phyloP scores from a whole-genome alignment of 1,140 invertebrate species.

The Drosophila willistoni region DNA sequence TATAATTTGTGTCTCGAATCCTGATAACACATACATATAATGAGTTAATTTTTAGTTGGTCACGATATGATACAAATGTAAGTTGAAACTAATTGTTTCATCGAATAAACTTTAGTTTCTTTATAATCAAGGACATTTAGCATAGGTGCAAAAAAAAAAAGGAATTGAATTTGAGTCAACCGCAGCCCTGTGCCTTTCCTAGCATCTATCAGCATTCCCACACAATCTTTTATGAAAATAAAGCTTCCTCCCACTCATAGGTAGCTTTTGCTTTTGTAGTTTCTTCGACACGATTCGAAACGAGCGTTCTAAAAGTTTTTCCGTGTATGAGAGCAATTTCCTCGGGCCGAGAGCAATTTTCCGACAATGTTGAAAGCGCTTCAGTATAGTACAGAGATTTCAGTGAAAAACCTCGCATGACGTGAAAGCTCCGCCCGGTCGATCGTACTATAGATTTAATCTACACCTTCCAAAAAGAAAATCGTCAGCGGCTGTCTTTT shows the following conservation, averaged over 20 bases:
- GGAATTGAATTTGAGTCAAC: not conserved
- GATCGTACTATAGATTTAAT: slow-evolving; percentile 25
- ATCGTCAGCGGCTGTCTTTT: slow-evolving; percentile 21
- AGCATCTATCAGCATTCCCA: not conserved
- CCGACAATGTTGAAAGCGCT: slow-evolving; percentile 21
- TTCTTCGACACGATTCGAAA: not conserved
- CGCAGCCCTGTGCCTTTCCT: not conserved
- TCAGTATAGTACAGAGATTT: slow-evolving; percentile 42
- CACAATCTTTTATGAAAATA: not conserved
- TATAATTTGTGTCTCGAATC: too few relatives aligned
- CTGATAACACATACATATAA: too few relatives aligned
- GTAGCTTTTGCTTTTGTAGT: not conserved
- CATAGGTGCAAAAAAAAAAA: too few relatives aligned
- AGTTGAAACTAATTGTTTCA: too few relatives aligned
- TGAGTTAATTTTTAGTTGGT: too few relatives aligned
- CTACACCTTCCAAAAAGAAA: slow-evolving; percentile 22
- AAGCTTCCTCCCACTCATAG: slow-evolving; percentile 8
- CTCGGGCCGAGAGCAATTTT: slow-evolving; percentile 18
- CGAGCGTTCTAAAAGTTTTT: slow-evolving; percentile 1
- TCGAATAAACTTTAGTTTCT: too few relatives aligned
- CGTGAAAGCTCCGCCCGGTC: slow-evolving; percentile 39
- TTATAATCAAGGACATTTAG: too few relatives aligned
- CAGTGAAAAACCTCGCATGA: slow-evolving; percentile 35
- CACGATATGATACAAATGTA: too few relatives aligned
- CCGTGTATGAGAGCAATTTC: not conserved